A percentile compares a stretch with the other conserved stretches of the same genome.
Conservation (phyloP, 92 coral and sea anemone species). For the Chrysogorgia sp. region DNA sequence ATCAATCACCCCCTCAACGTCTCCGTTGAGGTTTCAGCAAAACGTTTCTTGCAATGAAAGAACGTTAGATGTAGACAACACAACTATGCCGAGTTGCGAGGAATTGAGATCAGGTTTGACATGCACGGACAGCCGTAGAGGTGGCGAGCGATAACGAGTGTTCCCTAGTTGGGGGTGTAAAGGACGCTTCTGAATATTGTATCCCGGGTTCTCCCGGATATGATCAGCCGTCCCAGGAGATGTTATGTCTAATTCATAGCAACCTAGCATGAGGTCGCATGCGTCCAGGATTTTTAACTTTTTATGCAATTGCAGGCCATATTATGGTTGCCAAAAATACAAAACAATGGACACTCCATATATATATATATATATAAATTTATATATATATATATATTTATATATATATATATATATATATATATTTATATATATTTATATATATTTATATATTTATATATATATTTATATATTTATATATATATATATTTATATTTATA, state of each 20-base stretch:
- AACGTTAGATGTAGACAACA: not conserved
- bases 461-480: too few species aligned
- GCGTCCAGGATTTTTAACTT: not conserved
- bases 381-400: too few species aligned
- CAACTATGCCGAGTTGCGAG: not conserved
- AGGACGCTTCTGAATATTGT: constrained; percentile 15
- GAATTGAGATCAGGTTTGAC: not conserved
- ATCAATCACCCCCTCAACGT: too few species aligned
- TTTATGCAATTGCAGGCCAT: too few species aligned
- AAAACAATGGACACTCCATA: too few species aligned
- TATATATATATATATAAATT: too few species aligned
- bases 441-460: too few species aligned
- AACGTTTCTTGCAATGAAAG: not conserved
- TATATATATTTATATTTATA: too few species aligned
- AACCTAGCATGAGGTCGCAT: constrained; percentile 13
- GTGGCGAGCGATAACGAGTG: not conserved
- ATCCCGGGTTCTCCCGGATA: constrained; percentile 72
- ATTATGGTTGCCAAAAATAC: too few species aligned
- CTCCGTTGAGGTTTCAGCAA: not conserved
- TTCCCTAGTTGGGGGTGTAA: not conserved
- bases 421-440: too few species aligned
- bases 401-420: too few species aligned
- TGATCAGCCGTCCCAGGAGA: constrained; percentile 46
- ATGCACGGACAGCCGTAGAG: not conserved
- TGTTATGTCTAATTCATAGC: constrained; percentile 43